phyloP scores from a whole-genome alignment of 2,797 vertebrate genomes.

The Notoglanidium macrostoma region DNA sequence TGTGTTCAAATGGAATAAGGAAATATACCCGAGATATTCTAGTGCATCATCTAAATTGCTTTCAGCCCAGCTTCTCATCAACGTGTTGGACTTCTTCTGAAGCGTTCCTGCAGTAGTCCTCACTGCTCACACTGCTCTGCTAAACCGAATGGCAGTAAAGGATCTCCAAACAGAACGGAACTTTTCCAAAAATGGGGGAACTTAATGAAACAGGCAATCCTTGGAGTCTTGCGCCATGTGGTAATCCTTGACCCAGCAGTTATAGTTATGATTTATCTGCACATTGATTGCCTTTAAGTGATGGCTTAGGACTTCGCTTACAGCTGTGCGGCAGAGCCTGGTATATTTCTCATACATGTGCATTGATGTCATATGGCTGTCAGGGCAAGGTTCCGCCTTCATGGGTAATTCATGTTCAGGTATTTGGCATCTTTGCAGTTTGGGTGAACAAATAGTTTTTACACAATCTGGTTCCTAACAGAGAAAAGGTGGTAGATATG shows the following conservation, averaged over 20 bases:
- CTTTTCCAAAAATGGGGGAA: neutral
- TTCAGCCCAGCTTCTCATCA: neutral
- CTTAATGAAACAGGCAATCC: neutral
- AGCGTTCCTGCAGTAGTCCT: neutral
- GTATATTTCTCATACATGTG: constrained; percentile 42
- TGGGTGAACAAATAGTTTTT: constrained; percentile 14
- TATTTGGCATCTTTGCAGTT: constrained; percentile 24
- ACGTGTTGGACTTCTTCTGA: neutral
- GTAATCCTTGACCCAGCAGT: constrained; percentile 34
- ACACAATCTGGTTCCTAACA: neutral
- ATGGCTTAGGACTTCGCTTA: constrained; percentile 53
- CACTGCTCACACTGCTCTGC: neutral
- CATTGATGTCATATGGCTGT: constrained; percentile 34
- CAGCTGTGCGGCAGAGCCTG: constrained; percentile 3
- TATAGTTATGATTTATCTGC: constrained; percentile 60
- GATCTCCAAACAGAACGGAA: neutral
- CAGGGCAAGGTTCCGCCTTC: constrained; percentile 18
- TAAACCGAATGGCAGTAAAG: constrained; percentile 19
- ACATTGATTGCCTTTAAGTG: constrained; percentile 66
- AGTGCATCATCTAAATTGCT: neutral
- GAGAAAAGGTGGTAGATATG: neutral
- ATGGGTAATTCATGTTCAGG: constrained; percentile 3
- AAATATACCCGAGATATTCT: constrained; percentile 13
- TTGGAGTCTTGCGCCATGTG: constrained; percentile 34
- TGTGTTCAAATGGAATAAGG: neutral